These are phyloP conservation scores for Mystacides longicornis DNA, from an alignment of 2,888 invertebrate species.

Conservation along the genomic window DNA sequence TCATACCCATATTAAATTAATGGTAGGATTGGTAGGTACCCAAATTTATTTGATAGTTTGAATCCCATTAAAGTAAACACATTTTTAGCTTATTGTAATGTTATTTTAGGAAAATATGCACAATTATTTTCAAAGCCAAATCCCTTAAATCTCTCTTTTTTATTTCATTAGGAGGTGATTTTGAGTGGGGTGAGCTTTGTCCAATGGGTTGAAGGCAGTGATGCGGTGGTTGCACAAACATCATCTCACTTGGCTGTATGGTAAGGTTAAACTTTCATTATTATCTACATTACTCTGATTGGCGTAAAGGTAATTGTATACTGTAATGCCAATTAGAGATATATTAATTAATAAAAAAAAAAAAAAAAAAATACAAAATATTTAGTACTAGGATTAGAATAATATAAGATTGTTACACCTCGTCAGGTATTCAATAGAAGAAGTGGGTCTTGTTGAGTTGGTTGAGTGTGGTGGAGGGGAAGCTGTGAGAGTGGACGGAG, in stretches of 20 bases:
- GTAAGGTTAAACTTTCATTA: constrained; percentile 50
- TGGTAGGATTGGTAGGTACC: too few species aligned
- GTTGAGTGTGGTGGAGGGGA: constrained; percentile 41
- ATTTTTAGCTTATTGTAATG: background rate
- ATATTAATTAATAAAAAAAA: too few species aligned
- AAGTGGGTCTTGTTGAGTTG: constrained; percentile 41
- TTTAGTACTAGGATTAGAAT: background rate
- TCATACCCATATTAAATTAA: too few species aligned
- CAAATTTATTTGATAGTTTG: background rate
- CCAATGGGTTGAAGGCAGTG: constrained; percentile 89
- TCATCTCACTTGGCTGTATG: constrained; percentile 86
- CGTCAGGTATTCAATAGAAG: constrained; percentile 47
- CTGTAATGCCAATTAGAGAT: too few species aligned
- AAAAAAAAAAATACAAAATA: background rate
- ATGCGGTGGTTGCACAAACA: constrained; percentile 95
- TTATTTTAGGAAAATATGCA: too few species aligned
- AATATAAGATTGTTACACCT: constrained; percentile 13
- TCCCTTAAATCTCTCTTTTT: constrained; percentile 2
- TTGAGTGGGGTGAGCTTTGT: constrained; percentile 65
- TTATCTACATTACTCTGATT: too few species aligned
- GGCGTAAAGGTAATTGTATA: too few species aligned
- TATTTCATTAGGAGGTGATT: constrained; percentile 50
- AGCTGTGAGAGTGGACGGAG: constrained; percentile 34
- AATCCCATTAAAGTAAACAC: background rate
- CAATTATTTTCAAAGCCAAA: background rate